These are phyloP conservation scores for Euzetes globulus DNA, from an alignment of 2,888 invertebrate species.

Conservation along the genomic window DNA sequence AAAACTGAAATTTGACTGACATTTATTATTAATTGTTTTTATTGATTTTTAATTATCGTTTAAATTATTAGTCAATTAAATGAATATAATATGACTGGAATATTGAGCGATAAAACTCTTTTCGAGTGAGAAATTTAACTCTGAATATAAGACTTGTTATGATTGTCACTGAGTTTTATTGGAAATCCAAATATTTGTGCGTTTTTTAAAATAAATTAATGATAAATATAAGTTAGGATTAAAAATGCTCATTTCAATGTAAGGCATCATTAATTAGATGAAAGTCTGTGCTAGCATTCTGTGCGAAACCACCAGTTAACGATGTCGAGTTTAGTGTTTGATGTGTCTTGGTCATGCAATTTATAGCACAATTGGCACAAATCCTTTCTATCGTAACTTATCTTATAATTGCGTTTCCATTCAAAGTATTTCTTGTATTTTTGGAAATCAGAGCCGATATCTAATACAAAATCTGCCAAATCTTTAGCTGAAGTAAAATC, in stretches of 20 bases:
- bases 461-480: slow-evolving; percentile 21
- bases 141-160: too few species aligned
- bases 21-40: too few species aligned
- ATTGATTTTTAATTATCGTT: too few species aligned
- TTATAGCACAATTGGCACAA: slow-evolving; percentile 18
- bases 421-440: slow-evolving; percentile 17
- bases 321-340: background rate
- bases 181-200: background rate
- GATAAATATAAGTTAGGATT: background rate
- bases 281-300: background rate
- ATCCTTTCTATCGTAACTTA: background rate
- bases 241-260: background rate
- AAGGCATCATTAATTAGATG: background rate
- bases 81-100: too few species aligned
- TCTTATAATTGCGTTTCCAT: slow-evolving; percentile 1
- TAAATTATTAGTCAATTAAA: too few species aligned
- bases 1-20: too few species aligned
- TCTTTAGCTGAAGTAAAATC: slow-evolving; percentile 16
- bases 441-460: slow-evolving; percentile 22
- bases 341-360: background rate
- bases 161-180: background rate
- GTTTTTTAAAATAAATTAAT: background rate
- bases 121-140: too few species aligned
- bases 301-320: background rate
- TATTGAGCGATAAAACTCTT: too few species aligned